Conservation (phyloP, 2,113 vertebrate genomes). For the Holacanthus passer region DNA sequence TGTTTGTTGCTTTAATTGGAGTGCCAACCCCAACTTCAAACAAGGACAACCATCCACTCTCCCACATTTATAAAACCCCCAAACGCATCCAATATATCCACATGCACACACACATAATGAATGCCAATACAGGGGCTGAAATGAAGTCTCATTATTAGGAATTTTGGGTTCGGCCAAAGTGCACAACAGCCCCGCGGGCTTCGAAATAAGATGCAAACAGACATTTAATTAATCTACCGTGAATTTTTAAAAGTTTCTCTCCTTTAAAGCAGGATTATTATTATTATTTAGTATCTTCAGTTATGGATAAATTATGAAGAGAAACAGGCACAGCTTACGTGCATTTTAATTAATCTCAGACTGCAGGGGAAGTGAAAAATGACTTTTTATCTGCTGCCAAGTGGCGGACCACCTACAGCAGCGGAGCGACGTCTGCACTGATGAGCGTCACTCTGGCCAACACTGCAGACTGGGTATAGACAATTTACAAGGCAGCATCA, state of each 20-base stretch:
- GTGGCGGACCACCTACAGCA: constrained; percentile 75
- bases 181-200: constrained; percentile 66
- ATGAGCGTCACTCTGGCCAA: constrained; percentile 51
- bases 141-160: constrained; percentile 54
- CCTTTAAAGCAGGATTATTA: constrained; percentile 78
- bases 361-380: constrained; percentile 75
- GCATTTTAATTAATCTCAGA: constrained; percentile 84
- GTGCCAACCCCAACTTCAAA: constrained; percentile 58
- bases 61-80: not conserved
- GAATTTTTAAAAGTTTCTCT: constrained; percentile 78
- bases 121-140: constrained; percentile 48
- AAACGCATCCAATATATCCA: constrained; percentile 24
- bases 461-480: constrained; percentile 32
- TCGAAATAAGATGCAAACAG: constrained; percentile 74
- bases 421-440: constrained; percentile 47
- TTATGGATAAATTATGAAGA: constrained; percentile 84
- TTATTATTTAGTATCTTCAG: constrained; percentile 82
- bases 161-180: constrained; percentile 79
- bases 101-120: constrained; percentile 28
- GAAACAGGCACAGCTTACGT: constrained; percentile 79
- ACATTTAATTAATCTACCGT: constrained; percentile 80
- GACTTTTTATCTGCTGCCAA: constrained; percentile 84
- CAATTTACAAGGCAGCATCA: constrained; percentile 42
- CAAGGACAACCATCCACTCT: constrained; percentile 24
- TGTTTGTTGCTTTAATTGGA: constrained; percentile 55